Base-by-base conservation (phyloP, 1,140 invertebrate species). In the Cydia splendana region DNA sequence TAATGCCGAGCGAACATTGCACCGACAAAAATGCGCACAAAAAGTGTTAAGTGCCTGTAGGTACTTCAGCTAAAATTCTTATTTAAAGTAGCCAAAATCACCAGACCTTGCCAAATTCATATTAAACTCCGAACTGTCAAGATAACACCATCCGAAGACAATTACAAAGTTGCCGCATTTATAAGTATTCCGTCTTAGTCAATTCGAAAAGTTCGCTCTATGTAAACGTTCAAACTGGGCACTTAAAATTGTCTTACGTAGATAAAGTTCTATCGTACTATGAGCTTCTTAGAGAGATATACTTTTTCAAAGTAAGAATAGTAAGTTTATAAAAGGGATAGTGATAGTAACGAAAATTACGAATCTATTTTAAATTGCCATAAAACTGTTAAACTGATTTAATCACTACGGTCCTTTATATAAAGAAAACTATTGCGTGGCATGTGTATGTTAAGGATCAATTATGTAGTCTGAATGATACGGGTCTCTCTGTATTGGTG, bases 181-280 rank as follows among this genome's bases (percentile, higher is more conserved):
- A 62, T 24, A 62, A 62, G 57, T 62, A 62, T 62, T 62, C 20
- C 57, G 24, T 62, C 57, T 10, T 62, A 62, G 57, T 62, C 57
- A 24, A 24, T 62, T 62, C 57, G 7, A 62, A 62, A 62, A 62
- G 18, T 62, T 62, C 18, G 5, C 57, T 62, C 51, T 53, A 53
- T 53, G 57, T 24, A 62, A 62, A 62, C 57, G 20, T 62, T 62
- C 20, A 24, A 51, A 48, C 45, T 15, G 53, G n/a, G 57, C 57
- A 62, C 57, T 62, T 62, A n/a, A n/a, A 53, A 15, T 62, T 24
- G 20, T 24, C 57, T 24, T 24, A 62, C 15, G 24, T 20, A 2
- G 10, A 62, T 24, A 24, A 24, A 62, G 57, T 62, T 62, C 7
- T 62, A 62, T 24, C 18, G n/a, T 24, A 62, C 57, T 62, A 24